phyloP scores from a whole-genome alignment of 2,113 vertebrate species.

The Ochotona princeps region DNA sequence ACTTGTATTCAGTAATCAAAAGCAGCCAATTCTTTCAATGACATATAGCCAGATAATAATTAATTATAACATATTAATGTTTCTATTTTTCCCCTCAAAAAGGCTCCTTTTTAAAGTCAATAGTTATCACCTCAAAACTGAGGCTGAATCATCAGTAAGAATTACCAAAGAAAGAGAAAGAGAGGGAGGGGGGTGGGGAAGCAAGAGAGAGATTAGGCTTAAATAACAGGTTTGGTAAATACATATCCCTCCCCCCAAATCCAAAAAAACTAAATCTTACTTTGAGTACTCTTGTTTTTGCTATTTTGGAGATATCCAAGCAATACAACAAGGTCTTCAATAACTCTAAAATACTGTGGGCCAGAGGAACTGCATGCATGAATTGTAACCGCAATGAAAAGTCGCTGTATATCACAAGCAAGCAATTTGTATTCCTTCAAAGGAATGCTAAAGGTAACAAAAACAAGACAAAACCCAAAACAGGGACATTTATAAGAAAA shows the following conservation, averaged over 20 bases:
- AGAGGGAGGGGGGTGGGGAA: too few species aligned
- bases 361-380: conserved; percentile 98
- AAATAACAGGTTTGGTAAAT: neutral
- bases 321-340: conserved; percentile 97
- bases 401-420: conserved; percentile 96
- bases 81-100: neutral
- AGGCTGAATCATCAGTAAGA: conserved; percentile 12
- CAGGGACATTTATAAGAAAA: conserved; percentile 6
- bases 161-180: neutral
- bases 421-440: conserved; percentile 95
- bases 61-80: neutral
- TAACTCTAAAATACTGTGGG: conserved; percentile 98
- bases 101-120: neutral
- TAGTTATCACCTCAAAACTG: conserved; percentile 33
- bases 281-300: conserved; percentile 93
- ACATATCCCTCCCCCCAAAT: neutral
- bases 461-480: neutral
- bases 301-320: conserved; percentile 96
- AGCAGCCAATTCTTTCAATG: neutral
- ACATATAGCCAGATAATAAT: neutral
- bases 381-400: conserved; percentile 95
- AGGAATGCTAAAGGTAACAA: conserved; percentile 89
- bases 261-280: conserved; percentile 86
- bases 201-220: neutral
- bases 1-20: conserved; percentile 49